A percentile compares a stretch with the other conserved stretches of the same genome.
phyloP scores from a whole-genome alignment of 2,888 invertebrate species.

The Pocota personata region DNA sequence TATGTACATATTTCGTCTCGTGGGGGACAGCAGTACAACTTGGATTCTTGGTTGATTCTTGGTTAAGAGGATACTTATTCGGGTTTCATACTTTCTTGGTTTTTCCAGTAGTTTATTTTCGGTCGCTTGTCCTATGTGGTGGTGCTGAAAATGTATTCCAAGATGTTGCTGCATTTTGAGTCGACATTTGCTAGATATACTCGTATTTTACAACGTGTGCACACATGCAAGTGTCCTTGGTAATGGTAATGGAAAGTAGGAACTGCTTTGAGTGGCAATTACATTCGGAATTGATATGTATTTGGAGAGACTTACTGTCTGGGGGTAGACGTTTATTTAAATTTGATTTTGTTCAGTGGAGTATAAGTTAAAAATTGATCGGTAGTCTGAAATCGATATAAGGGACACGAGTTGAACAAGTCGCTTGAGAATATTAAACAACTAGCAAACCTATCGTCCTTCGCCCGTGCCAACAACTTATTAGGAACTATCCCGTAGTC shows the following conservation, averaged over 20 bases:
- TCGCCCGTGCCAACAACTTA: no score
- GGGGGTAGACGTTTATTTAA: slow-evolving; percentile 1
- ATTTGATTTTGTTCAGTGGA: neutral
- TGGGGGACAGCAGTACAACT: slow-evolving; percentile 1
- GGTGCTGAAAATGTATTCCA: slow-evolving; percentile 14
- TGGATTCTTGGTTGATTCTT: slow-evolving; percentile 28
- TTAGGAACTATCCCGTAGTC: no score
- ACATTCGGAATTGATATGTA: slow-evolving; percentile 15
- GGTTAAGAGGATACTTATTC: slow-evolving; percentile 16
- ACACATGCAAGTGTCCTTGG: slow-evolving; percentile 13
- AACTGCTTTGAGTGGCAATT: slow-evolving; percentile 23
- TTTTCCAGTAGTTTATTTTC: neutral
- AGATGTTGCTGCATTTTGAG: slow-evolving; percentile 42
- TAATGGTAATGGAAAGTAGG: slow-evolving; percentile 7
- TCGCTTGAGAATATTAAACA: no score
- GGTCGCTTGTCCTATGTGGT: neutral
- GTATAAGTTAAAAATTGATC: neutral
- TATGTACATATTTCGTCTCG: slow-evolving; percentile 2
- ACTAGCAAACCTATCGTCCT: no score
- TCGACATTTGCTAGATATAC: slow-evolving; percentile 33
- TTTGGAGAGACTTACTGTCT: neutral
- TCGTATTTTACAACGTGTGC: slow-evolving; percentile 48
- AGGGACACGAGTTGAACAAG: no score
- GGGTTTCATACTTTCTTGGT: slow-evolving; percentile 10
- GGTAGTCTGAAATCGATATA: neutral